Percentiles rank a stretch among this genome's conserved stretches.
phyloP scores from a whole-genome alignment of 2,113 vertebrate species.

The Perca flavescens region DNA sequence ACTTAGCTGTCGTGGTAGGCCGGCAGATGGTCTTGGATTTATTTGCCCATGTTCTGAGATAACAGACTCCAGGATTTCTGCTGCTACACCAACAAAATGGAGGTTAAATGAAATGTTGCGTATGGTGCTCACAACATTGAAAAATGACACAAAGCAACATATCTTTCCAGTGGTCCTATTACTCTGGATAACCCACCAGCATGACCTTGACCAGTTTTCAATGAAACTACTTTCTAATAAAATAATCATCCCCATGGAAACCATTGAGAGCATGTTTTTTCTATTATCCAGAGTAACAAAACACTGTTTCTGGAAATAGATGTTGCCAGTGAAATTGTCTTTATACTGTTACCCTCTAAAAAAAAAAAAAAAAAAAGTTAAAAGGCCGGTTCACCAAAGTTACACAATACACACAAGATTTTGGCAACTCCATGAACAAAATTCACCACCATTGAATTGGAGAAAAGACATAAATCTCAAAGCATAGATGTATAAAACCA shows the following conservation, averaged over 20 bases:
- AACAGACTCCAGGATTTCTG: neutral
- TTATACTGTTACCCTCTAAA: neutral
- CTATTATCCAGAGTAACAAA: neutral
- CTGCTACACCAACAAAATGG: neutral
- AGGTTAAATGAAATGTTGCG: neutral
- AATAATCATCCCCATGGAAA: neutral
- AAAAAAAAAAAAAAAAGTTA: neutral
- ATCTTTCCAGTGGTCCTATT: neutral
- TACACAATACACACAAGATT: neutral
- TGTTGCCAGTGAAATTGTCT: neutral
- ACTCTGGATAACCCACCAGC: neutral
- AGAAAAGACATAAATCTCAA: neutral
- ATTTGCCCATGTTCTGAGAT: neutral
- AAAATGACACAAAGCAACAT: neutral
- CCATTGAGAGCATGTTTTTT: neutral
- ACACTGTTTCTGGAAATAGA: neutral
- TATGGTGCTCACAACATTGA: neutral
- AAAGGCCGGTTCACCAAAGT: neutral
- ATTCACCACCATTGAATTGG: neutral
- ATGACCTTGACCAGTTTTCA: neutral
- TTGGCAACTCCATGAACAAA: neutral
- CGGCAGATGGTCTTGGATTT: neutral
- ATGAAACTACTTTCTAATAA: neutral
- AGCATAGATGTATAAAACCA: neutral
- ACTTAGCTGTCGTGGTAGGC: neutral